These are phyloP conservation scores for Sparidentex hasta DNA, from an alignment of 2,797 vertebrate species.

Conservation along the genomic window DNA sequence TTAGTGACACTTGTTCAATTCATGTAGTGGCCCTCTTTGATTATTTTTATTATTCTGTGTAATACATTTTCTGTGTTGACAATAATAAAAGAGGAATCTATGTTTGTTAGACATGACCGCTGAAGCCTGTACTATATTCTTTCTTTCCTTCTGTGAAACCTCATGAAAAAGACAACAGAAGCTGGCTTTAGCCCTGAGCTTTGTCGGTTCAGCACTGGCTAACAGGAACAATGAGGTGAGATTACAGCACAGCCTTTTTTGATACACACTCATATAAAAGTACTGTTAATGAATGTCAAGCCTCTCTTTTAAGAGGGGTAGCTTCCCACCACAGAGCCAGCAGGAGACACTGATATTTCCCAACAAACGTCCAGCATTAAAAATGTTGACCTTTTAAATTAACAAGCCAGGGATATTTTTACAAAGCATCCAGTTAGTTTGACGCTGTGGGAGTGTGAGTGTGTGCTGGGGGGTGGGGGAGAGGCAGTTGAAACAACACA, in stretches of 20 bases:
- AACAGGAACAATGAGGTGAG: slow-evolving; percentile 53
- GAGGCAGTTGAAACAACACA: slow-evolving; percentile 74
- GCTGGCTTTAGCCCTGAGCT: slow-evolving; percentile 15
- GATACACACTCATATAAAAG: slow-evolving; percentile 43
- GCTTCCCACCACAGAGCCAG: slow-evolving; percentile 30
- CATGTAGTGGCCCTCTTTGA: not conserved
- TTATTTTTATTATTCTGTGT: not conserved
- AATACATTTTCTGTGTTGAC: not conserved
- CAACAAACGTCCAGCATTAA: not conserved
- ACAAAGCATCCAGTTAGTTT: slow-evolving; percentile 34
- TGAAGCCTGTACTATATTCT: not conserved
- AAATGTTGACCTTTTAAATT: not conserved
- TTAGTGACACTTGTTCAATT: not conserved
- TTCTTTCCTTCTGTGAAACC: slow-evolving; percentile 6
- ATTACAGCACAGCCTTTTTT: slow-evolving; percentile 33
- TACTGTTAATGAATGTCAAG: slow-evolving; percentile 52
- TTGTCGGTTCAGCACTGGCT: slow-evolving; percentile 24
- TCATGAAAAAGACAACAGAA: not conserved
- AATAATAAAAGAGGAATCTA: not conserved
- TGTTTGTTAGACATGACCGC: not conserved
- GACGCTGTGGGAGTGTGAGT: not conserved
- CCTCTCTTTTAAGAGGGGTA: slow-evolving; percentile 10
- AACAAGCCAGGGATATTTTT: no score
- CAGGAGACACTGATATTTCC: slow-evolving; percentile 2
- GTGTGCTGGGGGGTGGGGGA: slow-evolving; percentile 65